Evolutionary conservation across 1,140 invertebrate genomes (phyloP), one percentile per base, ranked within the genome.

Genomic region (Pissodes strobi): DNA sequence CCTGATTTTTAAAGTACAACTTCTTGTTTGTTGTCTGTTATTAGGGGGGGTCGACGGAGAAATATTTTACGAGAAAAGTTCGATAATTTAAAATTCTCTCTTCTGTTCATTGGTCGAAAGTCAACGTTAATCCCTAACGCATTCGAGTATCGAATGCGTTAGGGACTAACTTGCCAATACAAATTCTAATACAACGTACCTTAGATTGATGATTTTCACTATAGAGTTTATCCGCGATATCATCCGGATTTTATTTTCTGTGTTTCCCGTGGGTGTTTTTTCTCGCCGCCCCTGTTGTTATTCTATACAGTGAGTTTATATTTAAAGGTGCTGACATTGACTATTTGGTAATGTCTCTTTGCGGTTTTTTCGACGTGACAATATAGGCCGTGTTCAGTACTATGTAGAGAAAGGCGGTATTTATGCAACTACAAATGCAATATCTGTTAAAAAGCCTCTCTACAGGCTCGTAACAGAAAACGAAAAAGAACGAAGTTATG

Each of bases 1-100:
- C 76, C 76, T 78, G 76, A 76, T 78, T 76, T 59, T 76, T 60
- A 78, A 72, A 78, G 76, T 78, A 78, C 76, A 78, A 78, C 74
- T 57, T n/a, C 66, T 74, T 71, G 68, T 74, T 76, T 74, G 71
- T 74, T 74, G 70, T 76, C 72, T 72, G 72, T 76, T 76, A 71
- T 67, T 25, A 21, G 17, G 41, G n/a, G n/a, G 55, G 37, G 1
- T 15, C 10, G 56, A 66, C n/a, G n/a, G n/a, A n/a, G n/a, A n/a
- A 41, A 41, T 41, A 41, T 13, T 48, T 48, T 48, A 22, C 18
- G 48, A 17, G 21, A 25, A 51, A 23, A 51, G 21, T 25, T 51
- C 5, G 21, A 15, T 22, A 25, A 51, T 19, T 12, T 51, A 5
- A 23, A 51, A 17, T 25, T 51, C 25, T 51, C 25, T 25, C 13